Conservation (phyloP, 2,113 vertebrate genomes). For the Oplegnathus fasciatus region DNA sequence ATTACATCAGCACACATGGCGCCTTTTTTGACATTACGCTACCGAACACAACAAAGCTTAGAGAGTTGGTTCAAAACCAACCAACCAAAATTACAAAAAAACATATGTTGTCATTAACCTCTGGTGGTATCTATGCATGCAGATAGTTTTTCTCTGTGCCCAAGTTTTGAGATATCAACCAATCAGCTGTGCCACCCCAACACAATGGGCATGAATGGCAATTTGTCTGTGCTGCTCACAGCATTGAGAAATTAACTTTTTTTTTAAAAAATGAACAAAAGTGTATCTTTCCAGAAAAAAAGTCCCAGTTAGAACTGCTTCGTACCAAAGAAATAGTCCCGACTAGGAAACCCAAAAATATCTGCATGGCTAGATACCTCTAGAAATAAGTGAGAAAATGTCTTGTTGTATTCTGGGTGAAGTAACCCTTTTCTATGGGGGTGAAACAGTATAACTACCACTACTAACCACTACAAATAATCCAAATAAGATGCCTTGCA, state of each 20-base stretch:
- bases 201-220: background rate
- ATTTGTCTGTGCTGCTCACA: background rate
- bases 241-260: background rate
- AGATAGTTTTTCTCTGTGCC: background rate
- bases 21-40: background rate
- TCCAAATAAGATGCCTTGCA: background rate
- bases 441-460: background rate
- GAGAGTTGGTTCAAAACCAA: background rate
- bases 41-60: background rate
- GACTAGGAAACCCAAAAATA: background rate
- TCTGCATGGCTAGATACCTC: background rate
- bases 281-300: background rate
- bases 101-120: background rate
- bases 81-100: background rate
- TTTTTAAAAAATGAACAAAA: background rate
- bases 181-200: no score
- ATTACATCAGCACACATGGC: background rate
- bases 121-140: background rate
- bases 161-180: background rate
- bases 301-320: background rate
- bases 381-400: background rate
- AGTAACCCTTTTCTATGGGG: background rate
- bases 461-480: background rate
- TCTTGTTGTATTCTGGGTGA: background rate
- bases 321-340: background rate